Base-by-base conservation (phyloP, 2,113 vertebrate species). In the Aldabrachelys gigantea region DNA sequence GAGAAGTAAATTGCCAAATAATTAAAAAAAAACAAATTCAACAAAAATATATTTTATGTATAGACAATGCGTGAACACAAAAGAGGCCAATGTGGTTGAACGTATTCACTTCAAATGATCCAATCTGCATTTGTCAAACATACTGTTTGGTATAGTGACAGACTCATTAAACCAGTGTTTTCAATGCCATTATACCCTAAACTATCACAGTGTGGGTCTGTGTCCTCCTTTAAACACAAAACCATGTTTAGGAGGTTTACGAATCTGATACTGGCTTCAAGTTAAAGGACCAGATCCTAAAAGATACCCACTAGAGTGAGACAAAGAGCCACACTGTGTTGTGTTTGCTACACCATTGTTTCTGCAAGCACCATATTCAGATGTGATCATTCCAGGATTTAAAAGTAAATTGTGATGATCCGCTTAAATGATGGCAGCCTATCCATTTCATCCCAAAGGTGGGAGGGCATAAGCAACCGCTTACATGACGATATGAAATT, bases 321-420 rank as follows among this genome's bases (percentile, higher is more conserved):
- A 62, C 10, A 50, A 38, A 31, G 21, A 89, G 83, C 35, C 7
- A 38, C 5, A 0, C 14, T 44, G 3, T 27, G 1, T 29, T 1
- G 13, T 54, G 54, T 27, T 0, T 0, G 6, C 27, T 81, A 72
- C 21, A 10, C 2, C 5, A 8, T 41, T 53, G 8, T n/a, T 93
- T 57, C 47, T 52, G n/a, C 35, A 53, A n/a, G 50, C n/a, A 53
- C 11, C 21, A 38, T 35, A 81, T 38, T 81, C 80, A 81, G 52
- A 21, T 54, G 17, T 2, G 25, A n/a, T 4, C 7, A 81, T 8
- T 12, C 17, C 3, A 79, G 50, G 29, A 41, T 69, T 54, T 82
- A 69, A 69, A 69, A 35, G 59, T 35, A 69, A 69, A 59, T 59
- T 59, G 57, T 59, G 57, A 27, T 59, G 11, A 59, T 29, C 57